Conservation (phyloP, 2,888 invertebrate genomes). For the Chelonus formosanus region DNA sequence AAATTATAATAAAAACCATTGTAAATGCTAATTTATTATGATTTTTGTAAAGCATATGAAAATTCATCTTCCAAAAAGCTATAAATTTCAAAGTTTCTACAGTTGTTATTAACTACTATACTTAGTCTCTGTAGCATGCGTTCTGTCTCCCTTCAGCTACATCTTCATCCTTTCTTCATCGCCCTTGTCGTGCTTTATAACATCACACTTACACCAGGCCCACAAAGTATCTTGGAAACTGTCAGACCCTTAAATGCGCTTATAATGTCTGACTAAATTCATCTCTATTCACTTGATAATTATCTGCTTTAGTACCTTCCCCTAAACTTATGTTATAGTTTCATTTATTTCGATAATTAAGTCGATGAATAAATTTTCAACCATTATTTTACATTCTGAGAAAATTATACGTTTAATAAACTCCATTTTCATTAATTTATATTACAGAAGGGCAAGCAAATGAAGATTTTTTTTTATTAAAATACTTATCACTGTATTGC, state of each 20-base stretch:
- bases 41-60: slow-evolving; percentile 42
- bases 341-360: background rate
- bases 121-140: slow-evolving; percentile 16
- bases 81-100: slow-evolving; percentile 59
- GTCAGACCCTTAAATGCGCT: background rate
- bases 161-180: slow-evolving; percentile 44
- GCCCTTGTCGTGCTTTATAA: slow-evolving; percentile 50
- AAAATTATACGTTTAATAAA: no score
- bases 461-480: no score
- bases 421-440: no score
- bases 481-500: no score
- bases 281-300: slow-evolving; percentile 14
- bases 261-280: slow-evolving; percentile 4
- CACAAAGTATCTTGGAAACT: slow-evolving; percentile 28
- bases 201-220: slow-evolving; percentile 45
- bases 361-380: no score
- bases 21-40: background rate
- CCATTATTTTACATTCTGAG: no score
- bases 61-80: slow-evolving; percentile 47
- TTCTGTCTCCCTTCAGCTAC: slow-evolving; percentile 22
- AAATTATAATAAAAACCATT: no score
- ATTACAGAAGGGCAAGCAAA: no score
- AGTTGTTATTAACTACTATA: slow-evolving; percentile 51
- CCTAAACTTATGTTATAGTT: background rate
- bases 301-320: background rate